Evolutionary conservation across 2,797 vertebrate genomes (phyloP).

Genomic region (Lutjanus argentimaculatus): DNA sequence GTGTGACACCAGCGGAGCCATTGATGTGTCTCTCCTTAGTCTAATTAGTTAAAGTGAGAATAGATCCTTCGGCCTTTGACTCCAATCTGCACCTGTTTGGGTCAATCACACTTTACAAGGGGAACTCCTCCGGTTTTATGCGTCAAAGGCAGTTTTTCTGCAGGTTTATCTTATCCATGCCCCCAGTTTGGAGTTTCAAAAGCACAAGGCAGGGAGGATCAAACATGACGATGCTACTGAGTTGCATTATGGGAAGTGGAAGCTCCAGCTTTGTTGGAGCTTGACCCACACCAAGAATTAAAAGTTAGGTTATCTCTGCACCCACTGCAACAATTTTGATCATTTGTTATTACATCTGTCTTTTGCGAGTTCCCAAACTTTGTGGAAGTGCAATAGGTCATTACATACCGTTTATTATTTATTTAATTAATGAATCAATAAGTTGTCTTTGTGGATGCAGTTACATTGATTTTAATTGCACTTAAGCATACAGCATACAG

Average conservation of each 20-base stretch:
- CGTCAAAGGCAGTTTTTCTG: not conserved
- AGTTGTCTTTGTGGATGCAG: too few species aligned
- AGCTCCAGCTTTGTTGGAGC: not conserved
- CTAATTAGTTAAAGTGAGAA: constrained; percentile 9
- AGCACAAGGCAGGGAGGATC: not conserved
- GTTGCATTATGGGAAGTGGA: constrained; percentile 2
- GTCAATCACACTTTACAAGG: not conserved
- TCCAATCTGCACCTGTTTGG: not conserved
- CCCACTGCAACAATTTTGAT: not conserved
- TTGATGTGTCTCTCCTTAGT: not conserved
- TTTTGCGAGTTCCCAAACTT: not conserved
- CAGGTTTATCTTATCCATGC: not conserved
- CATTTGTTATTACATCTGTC: not conserved
- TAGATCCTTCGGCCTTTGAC: not conserved
- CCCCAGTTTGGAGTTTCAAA: not conserved
- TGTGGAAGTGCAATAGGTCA: not conserved
- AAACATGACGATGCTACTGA: not conserved
- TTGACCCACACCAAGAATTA: not conserved
- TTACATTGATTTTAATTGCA: too few species aligned
- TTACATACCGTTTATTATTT: too few species aligned
- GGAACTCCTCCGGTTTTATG: too few species aligned
- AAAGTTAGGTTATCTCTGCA: not conserved
- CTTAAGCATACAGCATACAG: too few species aligned
- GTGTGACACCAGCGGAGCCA: not conserved
- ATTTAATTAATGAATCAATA: too few species aligned